Evolutionary conservation across 1,140 invertebrate genomes (phyloP), one percentile per base, ranked within the genome.

Genomic region (Cephus cinctus): DNA sequence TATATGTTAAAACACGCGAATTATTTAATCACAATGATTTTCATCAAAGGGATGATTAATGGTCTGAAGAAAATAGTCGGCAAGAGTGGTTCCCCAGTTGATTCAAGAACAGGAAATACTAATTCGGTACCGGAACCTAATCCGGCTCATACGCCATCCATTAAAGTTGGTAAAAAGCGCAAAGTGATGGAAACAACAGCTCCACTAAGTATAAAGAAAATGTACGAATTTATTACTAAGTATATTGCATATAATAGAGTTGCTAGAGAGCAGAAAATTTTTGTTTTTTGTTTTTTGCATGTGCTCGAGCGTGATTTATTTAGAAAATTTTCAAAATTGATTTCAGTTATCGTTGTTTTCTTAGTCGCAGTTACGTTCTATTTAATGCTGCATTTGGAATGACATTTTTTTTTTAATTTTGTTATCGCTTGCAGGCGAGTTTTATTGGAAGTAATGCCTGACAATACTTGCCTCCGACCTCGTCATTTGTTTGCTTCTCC

Each of bases 1-100:
- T n/a, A n/a, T n/a, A n/a, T n/a, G n/a, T n/a, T n/a, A n/a, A n/a
- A n/a, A n/a, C n/a, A n/a, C n/a, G n/a, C n/a, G n/a, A n/a, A n/a
- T n/a, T n/a, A n/a, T n/a, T n/a, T n/a, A n/a, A n/a, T 31, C 11
- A n/a, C n/a, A 32, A 45, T 25, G 34, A 52, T 61, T 52, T 57
- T 47, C 59, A 65, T 71, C 67, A 35, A 47, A 88, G 86, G 87
- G 71, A 83, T 90, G 78, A 79, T 90, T 27, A 87, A 78, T 70
- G 87, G 87, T n/a, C 67, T 89, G 6, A 85, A 83, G 57, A 89
- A 86, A 71, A 88, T 89, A 57, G 87, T 90, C 16, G 81, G 81
- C 14, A 82, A 77, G 52, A 75, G 65, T 50, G 62, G 55, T 40
- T 69, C 69, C 3, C 63, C 76, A 2, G 78, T 80, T 34, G 73